Percentiles rank a stretch among this genome's conserved stretches.
Conservation (phyloP, 1,140 invertebrate genomes). For the Agraylea sexmaculata region DNA sequence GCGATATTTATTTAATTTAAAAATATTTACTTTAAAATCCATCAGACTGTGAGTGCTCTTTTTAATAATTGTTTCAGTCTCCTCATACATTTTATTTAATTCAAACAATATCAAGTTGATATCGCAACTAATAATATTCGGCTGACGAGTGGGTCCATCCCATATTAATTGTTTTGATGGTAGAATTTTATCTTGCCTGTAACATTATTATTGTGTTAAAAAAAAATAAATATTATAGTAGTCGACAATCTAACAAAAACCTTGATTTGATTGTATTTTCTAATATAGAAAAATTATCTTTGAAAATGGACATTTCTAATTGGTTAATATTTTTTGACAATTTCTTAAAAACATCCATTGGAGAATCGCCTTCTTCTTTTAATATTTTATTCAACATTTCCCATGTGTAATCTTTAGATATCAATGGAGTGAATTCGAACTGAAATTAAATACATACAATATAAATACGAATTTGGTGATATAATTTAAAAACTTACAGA, state of each 20-base stretch:
- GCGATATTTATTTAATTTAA: neutral
- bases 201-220: slow-evolving; percentile 1
- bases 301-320: neutral
- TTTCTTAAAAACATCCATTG: neutral
- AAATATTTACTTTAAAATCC: slow-evolving; percentile 1
- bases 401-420: neutral
- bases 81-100: neutral
- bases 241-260: neutral
- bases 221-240: neutral
- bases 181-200: no score
- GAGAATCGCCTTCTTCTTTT: neutral
- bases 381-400: neutral
- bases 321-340: neutral
- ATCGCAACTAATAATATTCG: slow-evolving; percentile 4
- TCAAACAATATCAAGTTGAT: neutral
- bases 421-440: neutral
- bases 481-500: slow-evolving; percentile 2
- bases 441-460: no score
- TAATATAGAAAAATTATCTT: neutral
- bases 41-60: neutral
- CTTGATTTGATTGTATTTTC: neutral
- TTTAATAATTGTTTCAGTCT: neutral
- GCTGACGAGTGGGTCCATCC: slow-evolving; percentile 9
- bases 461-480: no score
- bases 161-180: slow-evolving; percentile 11